Conservation (phyloP, 2,888 invertebrate genomes). For the Xestia sexstrigata region DNA sequence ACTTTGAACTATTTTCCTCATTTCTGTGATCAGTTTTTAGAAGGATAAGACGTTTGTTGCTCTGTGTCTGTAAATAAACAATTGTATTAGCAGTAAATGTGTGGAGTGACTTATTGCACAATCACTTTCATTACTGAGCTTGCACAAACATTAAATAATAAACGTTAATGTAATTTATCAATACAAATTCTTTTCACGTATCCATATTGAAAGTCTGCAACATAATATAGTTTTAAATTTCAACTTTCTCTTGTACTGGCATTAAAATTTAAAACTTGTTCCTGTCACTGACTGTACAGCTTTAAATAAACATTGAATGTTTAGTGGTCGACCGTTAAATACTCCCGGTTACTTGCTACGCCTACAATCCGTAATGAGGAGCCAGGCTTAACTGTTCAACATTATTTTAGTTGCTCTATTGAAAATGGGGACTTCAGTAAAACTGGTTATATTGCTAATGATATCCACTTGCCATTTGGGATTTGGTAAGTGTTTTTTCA, state of each 20-base stretch:
- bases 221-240: constrained; percentile 73
- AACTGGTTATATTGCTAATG: constrained; percentile 67
- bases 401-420: constrained; percentile 51
- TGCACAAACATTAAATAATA: constrained; percentile 44
- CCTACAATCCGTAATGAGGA: constrained; percentile 81
- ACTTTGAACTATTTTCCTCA: neutral
- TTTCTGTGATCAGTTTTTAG: constrained; percentile 1
- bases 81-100: neutral
- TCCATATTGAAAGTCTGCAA: constrained; percentile 79
- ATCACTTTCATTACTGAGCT: constrained; percentile 23
- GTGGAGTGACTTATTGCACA: constrained; percentile 16
- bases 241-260: constrained; percentile 84
- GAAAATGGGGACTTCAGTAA: constrained; percentile 67
- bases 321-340: constrained; percentile 84
- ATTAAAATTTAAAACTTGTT: constrained; percentile 90
- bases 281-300: constrained; percentile 79
- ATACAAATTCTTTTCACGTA: constrained; percentile 76
- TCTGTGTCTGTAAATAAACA: neutral
- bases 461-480: constrained; percentile 63
- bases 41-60: constrained; percentile 7
- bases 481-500: constrained; percentile 70
- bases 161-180: constrained; percentile 39
- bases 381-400: constrained; percentile 74
- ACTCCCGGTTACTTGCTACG: constrained; percentile 80
- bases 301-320: constrained; percentile 82